A percentile compares a stretch with the other conserved stretches of the same genome.
Conservation (phyloP, 1,140 invertebrate species). For the Lucilia sericata region DNA sequence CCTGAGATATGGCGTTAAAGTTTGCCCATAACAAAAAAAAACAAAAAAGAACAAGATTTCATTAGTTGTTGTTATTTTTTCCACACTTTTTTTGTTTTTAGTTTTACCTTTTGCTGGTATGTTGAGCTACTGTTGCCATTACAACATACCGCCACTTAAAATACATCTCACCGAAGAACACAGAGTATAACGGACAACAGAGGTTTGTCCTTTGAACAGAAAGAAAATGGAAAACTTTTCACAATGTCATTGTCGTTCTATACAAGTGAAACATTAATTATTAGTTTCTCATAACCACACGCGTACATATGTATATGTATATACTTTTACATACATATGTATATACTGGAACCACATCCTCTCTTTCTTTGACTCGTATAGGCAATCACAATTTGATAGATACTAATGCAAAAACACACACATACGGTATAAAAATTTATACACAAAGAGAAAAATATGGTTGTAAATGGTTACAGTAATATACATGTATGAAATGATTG, state of each 20-base stretch:
- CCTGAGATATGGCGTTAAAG: constrained; percentile 22
- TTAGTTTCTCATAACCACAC: constrained; percentile 26
- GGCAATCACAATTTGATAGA: neutral
- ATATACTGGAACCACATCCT: neutral
- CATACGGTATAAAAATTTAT: neutral
- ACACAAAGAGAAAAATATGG: neutral
- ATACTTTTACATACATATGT: neutral
- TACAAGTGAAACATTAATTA: neutral
- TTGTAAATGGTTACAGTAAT: too few relatives aligned
- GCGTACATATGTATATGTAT: neutral
- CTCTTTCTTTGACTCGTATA: neutral
- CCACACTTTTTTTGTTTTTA: neutral
- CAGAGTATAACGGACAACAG: neutral
- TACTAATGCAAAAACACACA: neutral
- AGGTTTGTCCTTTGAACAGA: constrained; percentile 13
- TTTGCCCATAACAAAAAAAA: neutral
- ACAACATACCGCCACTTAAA: constrained; percentile 2
- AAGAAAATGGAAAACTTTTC: neutral
- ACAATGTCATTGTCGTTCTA: constrained; percentile 5
- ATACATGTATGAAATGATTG: too few relatives aligned
- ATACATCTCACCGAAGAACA: neutral
- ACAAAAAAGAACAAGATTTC: neutral
- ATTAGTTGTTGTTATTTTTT: neutral
- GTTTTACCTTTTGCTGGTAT: neutral
- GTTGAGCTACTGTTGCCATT: neutral